Base-by-base conservation (phyloP, 2,888 invertebrate genomes). In the Dolichomitus sp. region DNA sequence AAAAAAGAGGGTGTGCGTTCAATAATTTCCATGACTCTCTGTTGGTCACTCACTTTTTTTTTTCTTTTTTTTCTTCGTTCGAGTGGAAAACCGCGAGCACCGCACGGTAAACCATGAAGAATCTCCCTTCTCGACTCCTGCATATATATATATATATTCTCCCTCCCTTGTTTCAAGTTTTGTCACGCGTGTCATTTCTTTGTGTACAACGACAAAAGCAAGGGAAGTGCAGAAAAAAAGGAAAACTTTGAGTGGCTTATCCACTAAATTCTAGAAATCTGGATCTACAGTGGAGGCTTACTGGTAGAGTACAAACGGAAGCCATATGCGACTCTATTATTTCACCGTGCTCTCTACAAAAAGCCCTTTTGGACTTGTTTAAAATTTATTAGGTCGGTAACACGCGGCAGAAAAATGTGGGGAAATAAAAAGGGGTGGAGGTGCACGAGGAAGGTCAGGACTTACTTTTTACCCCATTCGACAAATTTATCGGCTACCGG, bases 381-480 rank as follows among this genome's bases (percentile, higher is more conserved):
- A 17, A 77, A 66, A 81, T 81, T 81, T 72, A 81, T 81, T 76
- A 76, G 65, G 33, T 75, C 80, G 70, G 57, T 66, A 42, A 70
- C 75, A 37, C 45, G 57, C n/a, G 7, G 11, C 33, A 61, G 19
- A 73, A 74, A 80, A 52, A 19, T 14, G 50, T 50, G 59, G 37
- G 40, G 48, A 45, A 33, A 14, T 7, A 70, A 65, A 54, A 76
- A 75, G 40, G 75, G 69, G 48, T 74, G 19, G 48, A 54, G 52
- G 23, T 33, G n/a, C 4, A 11, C n/a, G n/a, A 11, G 17, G 27
- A 52, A 54, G 68, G 54, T 69, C 40, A 48, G 50, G 74, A 80
- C 59, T 74, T 30, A 68, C 57, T 80, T 63, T 75, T 80, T 75
- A 80, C 80, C 65, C 80, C 80, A 80, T 80, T 75, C 75, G 27